These are phyloP conservation scores for Lampris incognitus DNA, from an alignment of 2,113 vertebrate genomes.

Conservation along the genomic window DNA sequence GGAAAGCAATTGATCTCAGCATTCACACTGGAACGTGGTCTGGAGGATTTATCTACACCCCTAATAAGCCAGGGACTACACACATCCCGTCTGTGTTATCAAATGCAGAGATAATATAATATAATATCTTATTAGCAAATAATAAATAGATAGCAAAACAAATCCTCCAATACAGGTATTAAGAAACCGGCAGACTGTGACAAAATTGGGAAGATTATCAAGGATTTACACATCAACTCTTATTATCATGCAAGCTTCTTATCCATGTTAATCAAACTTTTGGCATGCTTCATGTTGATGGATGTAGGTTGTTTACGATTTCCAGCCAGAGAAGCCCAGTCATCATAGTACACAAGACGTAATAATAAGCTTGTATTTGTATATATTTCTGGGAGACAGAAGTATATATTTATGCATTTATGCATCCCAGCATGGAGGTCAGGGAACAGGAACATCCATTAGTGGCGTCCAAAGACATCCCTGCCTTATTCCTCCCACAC, in stretches of 20 bases:
- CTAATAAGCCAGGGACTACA: slow-evolving; percentile 74
- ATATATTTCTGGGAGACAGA: background rate
- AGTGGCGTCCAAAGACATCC: background rate
- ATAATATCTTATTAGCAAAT: slow-evolving; percentile 72
- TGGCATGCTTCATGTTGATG: background rate
- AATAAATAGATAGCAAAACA: slow-evolving; percentile 60
- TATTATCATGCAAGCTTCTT: slow-evolving; percentile 5
- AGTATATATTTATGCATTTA: background rate
- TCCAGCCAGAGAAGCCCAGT: slow-evolving; percentile 10
- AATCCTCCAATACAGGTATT: slow-evolving; percentile 41
- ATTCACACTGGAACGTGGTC: slow-evolving; percentile 69
- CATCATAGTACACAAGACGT: no score
- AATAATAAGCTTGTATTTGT: no score
- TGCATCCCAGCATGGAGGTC: background rate
- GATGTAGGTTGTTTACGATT: background rate
- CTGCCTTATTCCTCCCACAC: background rate
- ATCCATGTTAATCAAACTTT: slow-evolving; percentile 39
- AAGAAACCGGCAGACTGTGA: slow-evolving; percentile 57
- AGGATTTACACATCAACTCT: slow-evolving; percentile 54
- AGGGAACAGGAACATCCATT: background rate
- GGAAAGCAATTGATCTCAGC: slow-evolving; percentile 72
- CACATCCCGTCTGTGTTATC: slow-evolving; percentile 73
- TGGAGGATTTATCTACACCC: slow-evolving; percentile 71
- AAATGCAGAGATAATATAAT: slow-evolving; percentile 70
- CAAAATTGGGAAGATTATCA: slow-evolving; percentile 54